These are phyloP conservation scores for Plumapathes pennacea DNA, from an alignment of 92 coral and sea anemone species.

Conservation along the genomic window DNA sequence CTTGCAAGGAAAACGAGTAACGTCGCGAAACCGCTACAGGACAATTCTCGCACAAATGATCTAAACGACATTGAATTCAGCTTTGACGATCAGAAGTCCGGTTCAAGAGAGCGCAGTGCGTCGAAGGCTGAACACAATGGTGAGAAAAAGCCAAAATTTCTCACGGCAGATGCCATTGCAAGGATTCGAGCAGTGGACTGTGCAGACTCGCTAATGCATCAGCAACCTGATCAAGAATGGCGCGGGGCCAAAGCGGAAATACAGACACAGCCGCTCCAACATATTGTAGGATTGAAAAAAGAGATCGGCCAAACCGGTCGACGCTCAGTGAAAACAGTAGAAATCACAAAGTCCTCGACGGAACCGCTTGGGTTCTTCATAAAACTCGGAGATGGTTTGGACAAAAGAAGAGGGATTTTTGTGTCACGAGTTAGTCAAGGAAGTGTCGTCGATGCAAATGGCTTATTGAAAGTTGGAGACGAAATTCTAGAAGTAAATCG, in stretches of 20 bases:
- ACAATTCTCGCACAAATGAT: no score
- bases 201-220: constrained; percentile 5
- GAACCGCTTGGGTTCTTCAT: constrained; percentile 92
- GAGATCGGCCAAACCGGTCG: not conserved
- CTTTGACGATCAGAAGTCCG: constrained; percentile 10
- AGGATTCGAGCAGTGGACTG: constrained; percentile 38
- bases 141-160: not conserved
- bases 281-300: constrained; percentile 24
- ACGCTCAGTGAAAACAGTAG: constrained; percentile 47
- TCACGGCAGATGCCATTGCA: constrained; percentile 44
- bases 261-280: constrained; percentile 11
- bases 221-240: no score
- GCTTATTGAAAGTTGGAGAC: constrained; percentile 77
- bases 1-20: no score
- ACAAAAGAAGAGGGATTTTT: constrained; percentile 65
- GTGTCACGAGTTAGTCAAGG: constrained; percentile 84
- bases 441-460: constrained; percentile 73
- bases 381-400: constrained; percentile 76
- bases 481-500: constrained; percentile 82
- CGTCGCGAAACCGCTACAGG: no score
- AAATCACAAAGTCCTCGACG: constrained; percentile 52
- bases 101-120: not conserved
- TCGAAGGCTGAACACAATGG: not conserved
- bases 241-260: no score
- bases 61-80: constrained; percentile 48